phyloP scores from a whole-genome alignment of 2,113 vertebrate species.

The Helogale parvula region DNA sequence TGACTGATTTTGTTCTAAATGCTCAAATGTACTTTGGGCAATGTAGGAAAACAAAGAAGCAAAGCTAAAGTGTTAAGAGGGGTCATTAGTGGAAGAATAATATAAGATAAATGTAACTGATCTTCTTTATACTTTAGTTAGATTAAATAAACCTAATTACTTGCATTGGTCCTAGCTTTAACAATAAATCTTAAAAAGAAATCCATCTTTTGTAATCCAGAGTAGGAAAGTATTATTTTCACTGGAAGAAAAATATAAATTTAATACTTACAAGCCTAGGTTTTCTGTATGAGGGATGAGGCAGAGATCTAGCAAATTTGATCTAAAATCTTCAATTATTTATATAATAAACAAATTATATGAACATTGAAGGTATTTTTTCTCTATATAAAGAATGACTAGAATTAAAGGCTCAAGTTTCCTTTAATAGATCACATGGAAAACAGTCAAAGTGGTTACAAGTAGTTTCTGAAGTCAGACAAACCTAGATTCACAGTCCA shows the following conservation, averaged over 20 bases:
- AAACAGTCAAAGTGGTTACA: background rate
- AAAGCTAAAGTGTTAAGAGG: constrained; percentile 16
- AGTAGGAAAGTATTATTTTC: background rate
- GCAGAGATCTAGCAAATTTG: constrained; percentile 21
- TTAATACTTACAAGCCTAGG: background rate
- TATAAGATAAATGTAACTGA: background rate
- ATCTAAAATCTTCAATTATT: constrained; percentile 13
- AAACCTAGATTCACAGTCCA: background rate
- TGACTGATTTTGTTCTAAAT: constrained; percentile 23
- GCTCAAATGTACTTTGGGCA: background rate
- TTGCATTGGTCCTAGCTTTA: background rate
- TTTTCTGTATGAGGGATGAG: background rate
- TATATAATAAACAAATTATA: background rate
- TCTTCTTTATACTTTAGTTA: background rate
- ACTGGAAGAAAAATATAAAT: background rate
- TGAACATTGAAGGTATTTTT: background rate
- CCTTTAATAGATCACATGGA: background rate
- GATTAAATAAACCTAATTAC: constrained; percentile 16
- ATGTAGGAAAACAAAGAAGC: constrained; percentile 6
- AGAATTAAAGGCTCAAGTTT: background rate
- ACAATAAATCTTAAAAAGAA: constrained; percentile 35
- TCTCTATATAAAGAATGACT: background rate
- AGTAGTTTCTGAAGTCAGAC: background rate
- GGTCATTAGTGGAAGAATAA: background rate
- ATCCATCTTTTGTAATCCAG: constrained; percentile 33